Evolutionary conservation across 2,113 vertebrate species (phyloP), one percentile per base, ranked within the genome.

Genomic region (Antennarius striatus): DNA sequence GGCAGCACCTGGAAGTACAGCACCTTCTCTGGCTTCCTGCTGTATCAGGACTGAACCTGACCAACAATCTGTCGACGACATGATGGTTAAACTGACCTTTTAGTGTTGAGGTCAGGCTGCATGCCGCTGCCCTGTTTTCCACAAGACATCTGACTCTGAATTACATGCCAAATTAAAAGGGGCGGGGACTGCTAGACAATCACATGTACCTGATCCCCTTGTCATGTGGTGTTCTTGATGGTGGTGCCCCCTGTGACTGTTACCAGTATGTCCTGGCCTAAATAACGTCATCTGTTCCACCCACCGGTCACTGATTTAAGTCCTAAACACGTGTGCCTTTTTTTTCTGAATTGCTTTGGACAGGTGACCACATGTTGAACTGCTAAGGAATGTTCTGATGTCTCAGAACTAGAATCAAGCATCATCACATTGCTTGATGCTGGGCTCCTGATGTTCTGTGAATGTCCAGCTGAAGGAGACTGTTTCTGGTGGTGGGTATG

Each of bases 1-100:
- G 97, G 98, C 70, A 99, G 98, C 85, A 98, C 95, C 56, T 99
- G 98, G 98, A 99, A 98, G 88, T 99, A 99, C 30, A 99, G 97
- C 77, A 99, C 97, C 8, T 99, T 99, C 75, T 99, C 98, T 2
- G 98, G 98, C 78, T 99, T 98, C 83, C 91, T 99, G 71, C 94
- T 99, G 59, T 99, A 99, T 90, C 96, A 96, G 88, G 97, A 99
- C 86, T 99, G 91, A 98, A 83, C 71, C 4, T n/a, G 36, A 28
- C 10, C 1, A 54, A 45, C 36, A 4, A 40, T 77, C 81, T 86
- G 89, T 89, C 78, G 86, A 87, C 78, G 89, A 76, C 71, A 67
- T 82, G 81, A 86, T 10, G 46, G 74, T 59, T 4, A n/a, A 61
- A 54, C 42, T 55, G 22, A 48, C 42, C 3, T 57, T 58, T 16